Base-by-base conservation (phyloP, 2,797 vertebrate species). In the Carapus acus region DNA sequence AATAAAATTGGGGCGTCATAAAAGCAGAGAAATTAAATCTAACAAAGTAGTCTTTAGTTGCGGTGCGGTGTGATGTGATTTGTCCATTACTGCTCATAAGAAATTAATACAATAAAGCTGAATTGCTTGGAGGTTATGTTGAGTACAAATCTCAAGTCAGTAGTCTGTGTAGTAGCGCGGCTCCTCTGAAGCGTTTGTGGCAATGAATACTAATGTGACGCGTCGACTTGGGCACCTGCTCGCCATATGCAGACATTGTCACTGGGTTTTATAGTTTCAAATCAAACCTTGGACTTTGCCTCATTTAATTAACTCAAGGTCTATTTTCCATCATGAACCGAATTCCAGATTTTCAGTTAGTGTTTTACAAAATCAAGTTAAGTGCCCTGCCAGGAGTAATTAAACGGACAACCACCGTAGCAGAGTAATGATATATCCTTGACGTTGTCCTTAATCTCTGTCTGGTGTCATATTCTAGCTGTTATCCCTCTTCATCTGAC, bases 231-330 rank as follows among this genome's bases (percentile, higher is more conserved):
- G 49, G 49, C 20, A 12, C 8, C 42, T 16, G 53, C 36, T 49
- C 36, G 54, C 19, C 14, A 19, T 19, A 21, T 14, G 39, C 39
- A 20, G 19, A 42, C 40, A 7, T 11, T 56, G 34, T 58, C 31
- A 57, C 0, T 71, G 49, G 78, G 56, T 58, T 71, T 73, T 50
- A n/a, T n/a, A 13, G 42, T 40, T 76, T 69, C 73, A 65, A 67
- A 81, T 77, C 60, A 77, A 69, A 71, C 27, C 19, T 34, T 11
- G 37, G 6, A 31, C 11, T 15, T 49, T 39, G 20, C 0, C 15
- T 14, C 15, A 7, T 34, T 46, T 41, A 46, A 49, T 22, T 29
- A 71, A 16, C 43, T 49, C 31, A 17, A 24, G 17, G 29, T 6
- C 13, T 45, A 16, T 53, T 52, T 17, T 44, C n/a, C n/a, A n/a